Evolutionary conservation across 2,888 invertebrate genomes (phyloP), one percentile per base, ranked within the genome.

Genomic region (Anthrax anthrax): DNA sequence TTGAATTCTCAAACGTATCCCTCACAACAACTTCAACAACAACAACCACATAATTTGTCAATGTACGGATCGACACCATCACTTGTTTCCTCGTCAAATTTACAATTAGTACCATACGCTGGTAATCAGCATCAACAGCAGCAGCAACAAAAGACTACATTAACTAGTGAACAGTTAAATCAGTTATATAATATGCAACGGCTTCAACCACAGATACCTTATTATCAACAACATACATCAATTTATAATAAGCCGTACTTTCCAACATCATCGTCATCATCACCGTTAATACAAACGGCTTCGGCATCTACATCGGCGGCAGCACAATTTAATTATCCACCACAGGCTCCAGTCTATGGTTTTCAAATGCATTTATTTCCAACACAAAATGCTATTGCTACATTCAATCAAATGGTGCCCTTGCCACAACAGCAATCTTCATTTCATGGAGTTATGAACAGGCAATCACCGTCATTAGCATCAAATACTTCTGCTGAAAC

Each of bases 141-240:
- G 4, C 60, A 57, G 44, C 55, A 52, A 45, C 60, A 58, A 47
- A 67, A 65, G 44, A 55, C 60, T n/a, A 64, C 64, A 6, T 52
- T 68, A 1, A 68, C 61, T 38, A 56, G 56, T 32, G 65, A 66
- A 38, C 62, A 67, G 48, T 54, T 68, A 13, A 61, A 61, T 44
- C 60, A 65, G 13, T 55, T 68, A 10, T 68, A 68, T 32, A 62
- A 57, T 53, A 59, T 67, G 65, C 58, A 62, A 14, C 51, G 54
- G n/a, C n/a, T n/a, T 39, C 57, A 57, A 18, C 54, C 57, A 47
- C 57, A 56, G 1, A 47, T 42, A 27, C 46, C 42, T 42, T 41
- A 29, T 6, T 37, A n/a, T n/a, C 37, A 44, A 12, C 48, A 37
- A 42, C 37, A 47, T 38, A 32, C 46, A 10, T 44, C 37, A 14